Evolutionary conservation across 2,113 vertebrate genomes (phyloP).

Genomic region (Corapipo altera): DNA sequence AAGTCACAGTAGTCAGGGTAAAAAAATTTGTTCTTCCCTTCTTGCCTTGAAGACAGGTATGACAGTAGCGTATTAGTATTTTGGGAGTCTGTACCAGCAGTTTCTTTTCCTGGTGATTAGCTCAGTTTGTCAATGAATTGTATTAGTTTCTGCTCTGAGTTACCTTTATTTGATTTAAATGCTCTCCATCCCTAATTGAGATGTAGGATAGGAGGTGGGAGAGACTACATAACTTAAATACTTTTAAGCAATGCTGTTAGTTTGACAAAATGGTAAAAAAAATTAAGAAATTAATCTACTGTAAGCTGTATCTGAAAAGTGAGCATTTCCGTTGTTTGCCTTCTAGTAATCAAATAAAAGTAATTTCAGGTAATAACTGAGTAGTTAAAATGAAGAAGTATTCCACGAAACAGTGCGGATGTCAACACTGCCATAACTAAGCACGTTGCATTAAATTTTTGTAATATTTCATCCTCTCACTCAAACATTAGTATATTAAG

Average conservation of each 20-base stretch:
- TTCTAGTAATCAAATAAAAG: neutral
- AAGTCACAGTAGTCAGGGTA: neutral
- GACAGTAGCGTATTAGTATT: neutral
- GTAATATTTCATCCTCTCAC: neutral
- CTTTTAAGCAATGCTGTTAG: neutral
- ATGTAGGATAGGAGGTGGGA: neutral
- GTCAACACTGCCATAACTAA: neutral
- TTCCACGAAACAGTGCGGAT: neutral
- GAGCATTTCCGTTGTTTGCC: neutral
- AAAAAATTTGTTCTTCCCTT: neutral
- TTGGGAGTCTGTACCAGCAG: neutral
- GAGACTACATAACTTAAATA: neutral
- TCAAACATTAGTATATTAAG: neutral
- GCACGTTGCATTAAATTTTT: neutral
- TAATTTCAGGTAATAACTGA: neutral
- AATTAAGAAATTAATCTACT: neutral
- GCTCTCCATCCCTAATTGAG: neutral
- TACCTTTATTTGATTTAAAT: slow-evolving; percentile 20
- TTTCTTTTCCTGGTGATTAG: neutral
- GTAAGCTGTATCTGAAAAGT: neutral
- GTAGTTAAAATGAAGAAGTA: neutral
- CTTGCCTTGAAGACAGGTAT: neutral
- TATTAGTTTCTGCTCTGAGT: neutral
- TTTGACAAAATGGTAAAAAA: neutral
- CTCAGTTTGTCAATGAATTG: slow-evolving; percentile 7